Percentiles rank a stretch among this genome's conserved stretches.
These are phyloP conservation scores for Campaea margaritaria DNA, from an alignment of 2,888 invertebrate genomes.

Conservation along the genomic window DNA sequence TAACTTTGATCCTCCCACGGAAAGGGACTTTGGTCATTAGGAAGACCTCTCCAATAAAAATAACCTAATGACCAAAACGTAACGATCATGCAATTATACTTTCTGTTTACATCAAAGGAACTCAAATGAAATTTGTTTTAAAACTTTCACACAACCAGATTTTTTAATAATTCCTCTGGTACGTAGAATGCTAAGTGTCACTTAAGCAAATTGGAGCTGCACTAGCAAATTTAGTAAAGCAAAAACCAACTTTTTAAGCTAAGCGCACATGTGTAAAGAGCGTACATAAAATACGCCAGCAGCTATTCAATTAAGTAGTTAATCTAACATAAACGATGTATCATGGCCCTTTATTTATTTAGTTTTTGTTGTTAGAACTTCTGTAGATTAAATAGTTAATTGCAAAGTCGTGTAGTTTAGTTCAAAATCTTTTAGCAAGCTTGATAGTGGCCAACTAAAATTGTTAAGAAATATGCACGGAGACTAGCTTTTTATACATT, in stretches of 20 bases:
- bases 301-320: conserved; percentile 39
- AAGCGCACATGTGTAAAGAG: conserved; percentile 40
- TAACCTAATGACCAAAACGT: not conserved
- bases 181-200: conserved; percentile 43
- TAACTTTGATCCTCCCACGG: not conserved
- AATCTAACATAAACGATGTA: not conserved
- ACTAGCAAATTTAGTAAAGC: conserved; percentile 14
- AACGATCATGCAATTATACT: conserved; percentile 7
- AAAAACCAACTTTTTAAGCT: conserved; percentile 42
- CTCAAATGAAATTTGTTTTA: conserved; percentile 4
- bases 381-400: too few species aligned
- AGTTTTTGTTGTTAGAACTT: too few species aligned
- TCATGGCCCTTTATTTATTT: too few species aligned
- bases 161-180: conserved; percentile 16
- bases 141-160: conserved; percentile 23
- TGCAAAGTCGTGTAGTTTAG: too few species aligned
- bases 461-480: too few species aligned
- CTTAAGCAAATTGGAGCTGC: conserved; percentile 44
- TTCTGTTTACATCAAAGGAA: conserved; percentile 6
- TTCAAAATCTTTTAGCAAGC: too few species aligned
- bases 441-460: too few species aligned
- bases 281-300: conserved; percentile 5
- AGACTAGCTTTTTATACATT: too few species aligned
- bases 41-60: not conserved
- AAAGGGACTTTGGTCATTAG: not conserved